A percentile compares a stretch with the other conserved stretches of the same genome.
Evolutionary conservation across 2,113 vertebrate genomes (phyloP).

Genomic region (Oreochromis aureus): DNA sequence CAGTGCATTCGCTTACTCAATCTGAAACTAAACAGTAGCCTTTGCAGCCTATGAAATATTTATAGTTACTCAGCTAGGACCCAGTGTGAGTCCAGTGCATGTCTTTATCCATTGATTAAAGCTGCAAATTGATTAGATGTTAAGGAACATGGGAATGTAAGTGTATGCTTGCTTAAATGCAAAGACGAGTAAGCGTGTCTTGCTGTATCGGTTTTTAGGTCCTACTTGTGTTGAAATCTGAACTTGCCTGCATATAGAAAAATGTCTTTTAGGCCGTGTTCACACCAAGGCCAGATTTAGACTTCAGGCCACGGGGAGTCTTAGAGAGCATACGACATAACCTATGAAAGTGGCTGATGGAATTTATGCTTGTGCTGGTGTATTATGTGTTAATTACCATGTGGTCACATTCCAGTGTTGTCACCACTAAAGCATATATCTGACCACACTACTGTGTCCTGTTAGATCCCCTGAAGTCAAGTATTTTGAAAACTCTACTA

Average conservation of each 20-base stretch:
- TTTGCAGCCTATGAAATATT: constrained; percentile 96
- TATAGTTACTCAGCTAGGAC: constrained; percentile 76
- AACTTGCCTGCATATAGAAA: background rate
- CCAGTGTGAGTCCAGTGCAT: constrained; percentile 57
- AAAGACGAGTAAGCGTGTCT: background rate
- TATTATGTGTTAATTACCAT: background rate
- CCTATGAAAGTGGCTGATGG: background rate
- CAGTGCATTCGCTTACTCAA: constrained; percentile 85
- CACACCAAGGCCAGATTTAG: background rate
- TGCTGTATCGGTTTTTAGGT: background rate
- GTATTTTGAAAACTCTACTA: background rate
- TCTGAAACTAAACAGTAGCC: constrained; percentile 94
- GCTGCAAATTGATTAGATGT: constrained; percentile 64
- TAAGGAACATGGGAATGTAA: background rate
- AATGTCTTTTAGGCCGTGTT: background rate
- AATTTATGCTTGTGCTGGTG: background rate
- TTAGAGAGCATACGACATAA: background rate
- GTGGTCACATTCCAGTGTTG: background rate
- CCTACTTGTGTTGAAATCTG: background rate
- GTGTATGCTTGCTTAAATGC: background rate
- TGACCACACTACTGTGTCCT: background rate
- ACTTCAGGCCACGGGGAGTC: background rate
- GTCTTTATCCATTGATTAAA: constrained; percentile 83
- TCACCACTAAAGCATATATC: background rate
- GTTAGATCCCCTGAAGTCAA: background rate